Evolutionary conservation across 2,888 invertebrate genomes (phyloP).

Genomic region (Zygaena filipendulae): DNA sequence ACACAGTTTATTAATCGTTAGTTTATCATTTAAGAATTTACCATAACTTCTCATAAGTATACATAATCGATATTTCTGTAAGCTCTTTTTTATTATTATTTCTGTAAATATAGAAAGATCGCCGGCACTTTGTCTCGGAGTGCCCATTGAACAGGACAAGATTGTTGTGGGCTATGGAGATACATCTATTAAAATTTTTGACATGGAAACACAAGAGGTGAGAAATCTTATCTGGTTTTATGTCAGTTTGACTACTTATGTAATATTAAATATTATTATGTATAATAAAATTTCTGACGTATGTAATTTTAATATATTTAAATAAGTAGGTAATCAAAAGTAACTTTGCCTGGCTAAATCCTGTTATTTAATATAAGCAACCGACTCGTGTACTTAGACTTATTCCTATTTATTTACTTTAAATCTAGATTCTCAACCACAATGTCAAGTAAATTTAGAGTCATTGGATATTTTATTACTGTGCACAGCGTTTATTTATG

Average conservation of each 20-base stretch:
- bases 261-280: slow-evolving; percentile 3
- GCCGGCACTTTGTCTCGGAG: slow-evolving; percentile 36
- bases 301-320: too few relatives aligned
- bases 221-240: slow-evolving; percentile 14
- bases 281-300: too few relatives aligned
- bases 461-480: slow-evolving; percentile 38
- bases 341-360: slow-evolving; percentile 1
- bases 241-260: too few relatives aligned
- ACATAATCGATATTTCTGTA: too few relatives aligned
- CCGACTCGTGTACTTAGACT: too few relatives aligned
- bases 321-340: too few relatives aligned
- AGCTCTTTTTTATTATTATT: background rate
- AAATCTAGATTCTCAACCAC: too few relatives aligned
- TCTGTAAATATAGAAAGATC: slow-evolving; percentile 44
- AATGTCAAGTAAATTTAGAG: too few relatives aligned
- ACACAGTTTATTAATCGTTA: slow-evolving; percentile 41
- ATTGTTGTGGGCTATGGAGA: slow-evolving; percentile 48
- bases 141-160: slow-evolving; percentile 34
- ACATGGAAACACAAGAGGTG: slow-evolving; percentile 53
- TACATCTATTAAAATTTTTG: slow-evolving; percentile 44
- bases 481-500: too few relatives aligned
- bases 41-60: slow-evolving; percentile 1
- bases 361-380: too few relatives aligned
- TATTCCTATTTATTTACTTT: too few relatives aligned
- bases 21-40: slow-evolving; percentile 16